Evolutionary conservation across 2,113 vertebrate species (phyloP), one percentile per base, ranked within the genome.

Genomic region (Nannobrachium achirus): DNA sequence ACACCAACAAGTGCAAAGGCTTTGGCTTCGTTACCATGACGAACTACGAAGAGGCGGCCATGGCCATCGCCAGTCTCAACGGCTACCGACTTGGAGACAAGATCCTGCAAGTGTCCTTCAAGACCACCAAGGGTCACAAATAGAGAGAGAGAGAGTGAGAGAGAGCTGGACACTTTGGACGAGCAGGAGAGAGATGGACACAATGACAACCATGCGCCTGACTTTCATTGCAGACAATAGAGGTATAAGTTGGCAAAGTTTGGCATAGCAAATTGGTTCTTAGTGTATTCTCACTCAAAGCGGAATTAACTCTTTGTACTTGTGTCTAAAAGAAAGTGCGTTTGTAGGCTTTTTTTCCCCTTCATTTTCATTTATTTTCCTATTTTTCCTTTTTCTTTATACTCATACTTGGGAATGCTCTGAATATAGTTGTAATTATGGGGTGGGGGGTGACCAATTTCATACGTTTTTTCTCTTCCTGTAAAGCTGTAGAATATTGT

Each of bases 1-100:
- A 98, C 95, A 99, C 96, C 94, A 99, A 99, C 95, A 99, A 99
- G 94, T 98, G 97, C 94, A 99, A 99, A 92, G 97, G 97, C 82
- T 99, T 99, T 86, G 97, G 97, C 86, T 99, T 99, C 92, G 97
- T 99, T 85, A 98, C 97, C 91, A 99, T 99, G 97, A 96, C 96
- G 79, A 98, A 99, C 94, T 99, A 99, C 93, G 97, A 99, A 93
- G 97, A 99, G 92, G 97, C 97, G 20, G 96, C 97, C 75, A 97
- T 99, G 96, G 97, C 97, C 89, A 99, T 99, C 87, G 96, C 96
- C 77, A 99, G 97, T 89, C 94, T 99, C 86, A 98, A 98, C 50
- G 97, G 96, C 89, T 98, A 98, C 92, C 95, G 96, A 88, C 94
- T 99, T 56, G 97, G 97, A 90, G 97, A 99, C 95, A 99, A 98